These are phyloP conservation scores for Drepanosiphum platanoidis DNA, from an alignment of 2,888 invertebrate genomes.

Conservation along the genomic window DNA sequence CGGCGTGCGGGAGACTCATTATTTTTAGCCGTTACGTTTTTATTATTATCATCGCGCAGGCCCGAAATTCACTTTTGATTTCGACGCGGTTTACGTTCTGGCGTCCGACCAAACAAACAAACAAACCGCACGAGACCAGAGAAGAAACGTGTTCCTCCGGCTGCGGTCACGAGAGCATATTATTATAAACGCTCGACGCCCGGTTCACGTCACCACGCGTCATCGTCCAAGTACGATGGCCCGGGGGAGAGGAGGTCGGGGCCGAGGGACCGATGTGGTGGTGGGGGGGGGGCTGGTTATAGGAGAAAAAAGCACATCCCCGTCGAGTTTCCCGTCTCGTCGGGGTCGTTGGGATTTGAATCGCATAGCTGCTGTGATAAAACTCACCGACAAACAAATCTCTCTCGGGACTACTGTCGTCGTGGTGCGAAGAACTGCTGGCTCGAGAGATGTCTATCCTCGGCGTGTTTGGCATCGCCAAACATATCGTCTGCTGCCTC, in stretches of 20 bases:
- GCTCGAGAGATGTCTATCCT: constrained; percentile 90
- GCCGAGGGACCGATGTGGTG: too few species aligned
- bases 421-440: constrained; percentile 86
- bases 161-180: too few species aligned
- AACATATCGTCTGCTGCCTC: constrained; percentile 66
- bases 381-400: constrained; percentile 77
- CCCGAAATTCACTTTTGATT: constrained; percentile 42
- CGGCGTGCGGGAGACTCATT: neutral
- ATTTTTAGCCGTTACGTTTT: constrained; percentile 32
- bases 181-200: too few species aligned
- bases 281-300: too few species aligned
- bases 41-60: constrained; percentile 12
- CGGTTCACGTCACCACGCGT: too few species aligned
- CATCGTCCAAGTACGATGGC: too few species aligned
- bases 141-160: neutral
- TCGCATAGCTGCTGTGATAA: neutral
- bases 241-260: too few species aligned
- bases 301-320: too few species aligned
- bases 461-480: constrained; percentile 79
- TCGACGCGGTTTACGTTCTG: constrained; percentile 22
- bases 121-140: neutral
- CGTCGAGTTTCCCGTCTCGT: too few species aligned
- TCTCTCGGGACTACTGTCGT: constrained; percentile 85
- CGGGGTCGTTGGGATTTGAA: neutral
- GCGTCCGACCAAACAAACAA: constrained; percentile 30